Evolutionary conservation across 2,797 vertebrate genomes (phyloP), one percentile per base, ranked within the genome.

Genomic region (Podargus strigoides): DNA sequence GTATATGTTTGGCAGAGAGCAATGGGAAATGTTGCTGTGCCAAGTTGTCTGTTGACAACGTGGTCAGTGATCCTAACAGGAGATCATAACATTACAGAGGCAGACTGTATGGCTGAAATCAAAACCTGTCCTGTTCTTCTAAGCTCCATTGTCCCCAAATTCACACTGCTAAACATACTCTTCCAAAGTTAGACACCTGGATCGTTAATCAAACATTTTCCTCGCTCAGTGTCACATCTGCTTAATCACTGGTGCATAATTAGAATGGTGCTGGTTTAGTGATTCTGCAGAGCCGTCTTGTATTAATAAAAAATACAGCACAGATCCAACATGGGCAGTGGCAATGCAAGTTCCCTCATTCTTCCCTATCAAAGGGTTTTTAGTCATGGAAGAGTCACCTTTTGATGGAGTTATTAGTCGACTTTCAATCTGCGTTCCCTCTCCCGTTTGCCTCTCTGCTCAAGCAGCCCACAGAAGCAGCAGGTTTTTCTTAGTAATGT

Each of bases 221-320:
- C 41, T 83, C 1, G 1, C 55, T 92, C 76, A 70, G 0, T 92
- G 92, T 86, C 87, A 84, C 73, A 91, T 90, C 85, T 94, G 82
- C 89, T 92, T 93, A 90, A 92, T 92, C 82, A 79, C 75, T n/a
- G n/a, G 63, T 93, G 85, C 77, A 81, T 93, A 93, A 96, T 92
- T 96, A 93, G 85, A 84, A 59, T 84, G 73, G 67, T 88, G 39
- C 69, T 73, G 66, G 60, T 89, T 81, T 95, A 94, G 93, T 81
- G 88, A 94, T 66, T 90, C 78, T 92, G 47, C 70, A 93, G 89
- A 91, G 59, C 70, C 36, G 7, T 81, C 82, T 89, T 81, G 28
- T 94, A 59, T 85, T 94, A 89, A 87, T 93, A 73, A 85, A 89
- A 86, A 78, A 30, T 56, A 79, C 20, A 78, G 60, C 52, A 58